Evolutionary conservation across 2,797 vertebrate genomes (phyloP), one percentile per base, ranked within the genome.

Genomic region (Emys orbicularis): DNA sequence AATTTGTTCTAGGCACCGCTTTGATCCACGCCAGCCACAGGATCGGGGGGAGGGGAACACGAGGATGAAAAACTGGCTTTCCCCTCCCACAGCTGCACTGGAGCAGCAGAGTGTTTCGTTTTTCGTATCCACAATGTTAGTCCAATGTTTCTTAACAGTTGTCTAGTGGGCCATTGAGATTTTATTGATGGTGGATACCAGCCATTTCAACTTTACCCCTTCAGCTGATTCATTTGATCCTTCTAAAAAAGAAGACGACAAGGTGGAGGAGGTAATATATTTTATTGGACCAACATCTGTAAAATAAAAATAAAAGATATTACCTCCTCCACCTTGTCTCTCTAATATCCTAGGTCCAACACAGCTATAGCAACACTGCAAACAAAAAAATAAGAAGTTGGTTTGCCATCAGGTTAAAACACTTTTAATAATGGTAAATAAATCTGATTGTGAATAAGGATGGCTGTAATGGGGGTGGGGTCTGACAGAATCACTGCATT

Each of bases 371-470:
- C 29, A 61, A 65, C 31, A 65, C 16, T 68, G 61, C 34, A 19
- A 37, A n/a, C 34, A 19, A n/a, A 68, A 25, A n/a, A 19, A 68
- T 68, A 68, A 19, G 34, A 79, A 83, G 37, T 80, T 86, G 80
- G 82, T 87, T 87, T 91, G 82, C 83, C 76, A 87, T 91, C 84
- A 74, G 91, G 82, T 94, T 74, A 80, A 88, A 89, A 61, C 31
- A 72, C 47, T 88, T 90, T 84, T 91, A 92, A 34, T 31, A 34
- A 83, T 83, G 88, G 87, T 2, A 15, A 90, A 68, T 88, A 79
- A 83, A 61, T 90, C 82, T 57, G 68, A 81, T 84, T 80, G 79
- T 12, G 65, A 83, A 91, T 86, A 34, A 77, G 90, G 86, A 88
- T 83, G 68, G 88, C 1, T 84, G 84, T 87, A 85, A 65, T 57